Evolutionary conservation across 37 sponge, comb jelly and placozoan genomes (phyloP), one percentile per base, ranked within the genome.

Genomic region (Theonella swinhoei): DNA sequence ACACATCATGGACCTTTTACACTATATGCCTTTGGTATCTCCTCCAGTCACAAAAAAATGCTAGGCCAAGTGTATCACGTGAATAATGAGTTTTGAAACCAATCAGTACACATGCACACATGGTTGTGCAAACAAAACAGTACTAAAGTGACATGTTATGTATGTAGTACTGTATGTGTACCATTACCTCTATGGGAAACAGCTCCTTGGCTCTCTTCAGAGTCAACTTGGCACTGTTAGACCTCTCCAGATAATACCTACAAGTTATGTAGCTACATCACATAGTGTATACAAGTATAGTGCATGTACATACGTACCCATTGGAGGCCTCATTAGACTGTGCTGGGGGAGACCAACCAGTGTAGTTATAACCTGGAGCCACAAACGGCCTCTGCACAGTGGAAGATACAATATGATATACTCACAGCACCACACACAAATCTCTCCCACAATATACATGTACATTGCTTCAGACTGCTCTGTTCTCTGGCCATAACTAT

Each of bases 301-400:
- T 32, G 22, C 42, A 39, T 32, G 37, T 39, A 39, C 40, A 11
- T 14, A 28, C 36, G 26, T 3, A 94, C 93, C 93, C 86, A 84
- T 90, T 89, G 54, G 93, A 88, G 1, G 87, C 77, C 59, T 94
- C 95, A 63, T 91, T 91, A 31, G 94, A 91, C 70, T 94, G 95
- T 31, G 85, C 95, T 42, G 95, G 93, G n/a, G 95, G 93, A 34
- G 93, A 94, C 95, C 89, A 94, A n/a, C 85, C 73, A 59, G 92
- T 39, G 62, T 94, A 91, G 36, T 68, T 78, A 58, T 94, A 94
- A 0, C 79, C 73, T 36, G 86, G 59, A 61, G 62, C 40, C 37
- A 78, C 79, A 39, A 81, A 89, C 1, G 77, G 90, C 61, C 85
- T 66, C 83, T 83, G 42, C 3, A 2, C 26, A 83, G n/a, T 20